phyloP scores from a whole-genome alignment of 2,113 vertebrate genomes.

The Pandion haliaetus region DNA sequence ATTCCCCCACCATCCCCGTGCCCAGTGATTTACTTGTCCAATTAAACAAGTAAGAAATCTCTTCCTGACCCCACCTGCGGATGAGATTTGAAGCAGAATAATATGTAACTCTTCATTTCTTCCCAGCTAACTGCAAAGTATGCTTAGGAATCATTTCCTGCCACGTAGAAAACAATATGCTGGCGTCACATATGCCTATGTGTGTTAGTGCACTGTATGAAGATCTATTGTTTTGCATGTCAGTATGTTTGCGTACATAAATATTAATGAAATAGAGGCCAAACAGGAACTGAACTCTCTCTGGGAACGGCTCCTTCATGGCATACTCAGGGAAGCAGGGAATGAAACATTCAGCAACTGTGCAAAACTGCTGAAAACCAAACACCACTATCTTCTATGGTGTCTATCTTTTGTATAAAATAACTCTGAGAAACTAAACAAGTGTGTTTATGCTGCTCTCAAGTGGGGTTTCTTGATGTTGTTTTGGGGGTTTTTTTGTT shows the following conservation, averaged over 20 bases:
- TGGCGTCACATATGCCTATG: not conserved
- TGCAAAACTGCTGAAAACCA: slow-evolving; percentile 43
- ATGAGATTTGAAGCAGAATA: not conserved
- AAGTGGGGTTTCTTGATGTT: not conserved
- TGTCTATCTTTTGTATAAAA: slow-evolving; percentile 21
- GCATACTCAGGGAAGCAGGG: slow-evolving; percentile 61
- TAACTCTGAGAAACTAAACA: slow-evolving; percentile 26
- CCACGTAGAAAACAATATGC: slow-evolving; percentile 20
- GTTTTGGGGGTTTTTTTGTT: not conserved
- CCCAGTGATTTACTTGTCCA: not conserved
- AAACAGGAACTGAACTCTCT: slow-evolving; percentile 50
- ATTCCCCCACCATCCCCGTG: not conserved
- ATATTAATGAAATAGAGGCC: slow-evolving; percentile 25
- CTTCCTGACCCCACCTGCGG: not conserved
- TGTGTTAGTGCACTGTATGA: not conserved
- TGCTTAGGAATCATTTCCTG: slow-evolving; percentile 40
- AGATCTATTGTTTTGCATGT: slow-evolving; percentile 7
- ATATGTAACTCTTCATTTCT: not conserved
- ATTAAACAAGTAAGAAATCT: not conserved
- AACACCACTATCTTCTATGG: slow-evolving; percentile 27
- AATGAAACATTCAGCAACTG: slow-evolving; percentile 31
- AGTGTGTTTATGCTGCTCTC: not conserved
- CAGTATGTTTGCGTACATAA: not conserved
- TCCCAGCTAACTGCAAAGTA: slow-evolving; percentile 13
- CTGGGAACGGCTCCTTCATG: slow-evolving; percentile 58